phyloP scores from a whole-genome alignment of 2,113 vertebrate genomes.

The Macrotus californicus region DNA sequence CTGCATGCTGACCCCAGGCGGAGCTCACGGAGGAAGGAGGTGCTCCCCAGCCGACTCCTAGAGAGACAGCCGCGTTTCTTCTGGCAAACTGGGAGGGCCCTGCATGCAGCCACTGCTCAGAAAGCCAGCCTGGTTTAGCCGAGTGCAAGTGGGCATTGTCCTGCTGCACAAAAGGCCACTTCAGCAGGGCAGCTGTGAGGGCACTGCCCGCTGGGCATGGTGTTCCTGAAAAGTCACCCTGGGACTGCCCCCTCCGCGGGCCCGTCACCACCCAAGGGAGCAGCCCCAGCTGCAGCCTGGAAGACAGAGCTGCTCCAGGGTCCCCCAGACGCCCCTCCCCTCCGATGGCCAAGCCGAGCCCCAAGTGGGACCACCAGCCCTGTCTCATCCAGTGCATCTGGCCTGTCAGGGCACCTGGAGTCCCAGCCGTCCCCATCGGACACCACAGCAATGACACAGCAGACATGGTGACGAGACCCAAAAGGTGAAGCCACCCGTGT shows the following conservation, averaged over 20 bases:
- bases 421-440: background rate
- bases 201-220: constrained; percentile 72
- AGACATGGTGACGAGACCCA: constrained; percentile 7
- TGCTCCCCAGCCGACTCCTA: constrained; percentile 89
- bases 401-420: background rate
- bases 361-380: no score
- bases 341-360: background rate
- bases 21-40: constrained; percentile 89
- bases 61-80: constrained; percentile 83
- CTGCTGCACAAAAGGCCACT: constrained; percentile 86
- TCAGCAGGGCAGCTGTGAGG: constrained; percentile 81
- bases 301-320: constrained; percentile 62
- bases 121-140: constrained; percentile 88
- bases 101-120: constrained; percentile 82
- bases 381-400: background rate
- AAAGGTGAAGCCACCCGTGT: constrained; percentile 68
- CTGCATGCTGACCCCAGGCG: constrained; percentile 82
- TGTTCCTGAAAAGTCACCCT: constrained; percentile 82
- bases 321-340: background rate
- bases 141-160: constrained; percentile 88
- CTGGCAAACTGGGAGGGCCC: constrained; percentile 88
- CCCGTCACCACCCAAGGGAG: constrained; percentile 78
- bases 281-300: constrained; percentile 76
- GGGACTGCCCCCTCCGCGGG: constrained; percentile 76
- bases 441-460: constrained; percentile 34